Conservation (phyloP, 2,888 invertebrate species). For the Falcaria lacertinaria region DNA sequence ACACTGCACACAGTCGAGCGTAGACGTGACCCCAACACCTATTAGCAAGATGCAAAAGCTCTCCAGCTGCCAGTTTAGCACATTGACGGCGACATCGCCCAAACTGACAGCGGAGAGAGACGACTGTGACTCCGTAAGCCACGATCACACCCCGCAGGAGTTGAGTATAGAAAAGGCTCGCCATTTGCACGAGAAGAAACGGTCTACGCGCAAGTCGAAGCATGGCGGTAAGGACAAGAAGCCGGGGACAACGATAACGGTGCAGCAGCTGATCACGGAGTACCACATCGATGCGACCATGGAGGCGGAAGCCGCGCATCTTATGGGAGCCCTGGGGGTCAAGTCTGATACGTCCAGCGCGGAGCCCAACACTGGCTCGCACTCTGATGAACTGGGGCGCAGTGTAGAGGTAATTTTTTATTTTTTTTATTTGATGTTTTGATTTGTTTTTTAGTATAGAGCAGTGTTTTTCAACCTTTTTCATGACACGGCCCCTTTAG, state of each 20-base stretch:
- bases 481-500: too few relatives aligned
- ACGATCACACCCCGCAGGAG: neutral
- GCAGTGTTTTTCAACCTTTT: too few relatives aligned
- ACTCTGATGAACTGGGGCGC: constrained; percentile 4
- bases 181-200: constrained; percentile 9
- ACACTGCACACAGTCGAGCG: constrained; percentile 5
- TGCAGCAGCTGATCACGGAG: constrained; percentile 41
- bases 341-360: constrained; percentile 8
- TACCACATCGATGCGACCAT: constrained; percentile 21
- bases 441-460: too few relatives aligned
- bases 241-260: constrained; percentile 21
- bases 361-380: constrained; percentile 5
- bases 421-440: too few relatives aligned
- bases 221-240: constrained; percentile 14
- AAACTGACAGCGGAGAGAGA: constrained; percentile 15
- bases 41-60: constrained; percentile 47
- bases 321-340: constrained; percentile 13
- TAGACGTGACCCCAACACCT: constrained; percentile 56
- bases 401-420: neutral
- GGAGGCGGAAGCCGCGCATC: constrained; percentile 16
- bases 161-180: neutral
- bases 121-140: neutral
- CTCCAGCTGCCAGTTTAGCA: constrained; percentile 28
- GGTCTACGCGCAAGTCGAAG: constrained; percentile 10
- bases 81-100: neutral